Evolutionary conservation across 2,888 invertebrate genomes (phyloP), one percentile per base, ranked within the genome.

Genomic region (Esperia sulphurella): DNA sequence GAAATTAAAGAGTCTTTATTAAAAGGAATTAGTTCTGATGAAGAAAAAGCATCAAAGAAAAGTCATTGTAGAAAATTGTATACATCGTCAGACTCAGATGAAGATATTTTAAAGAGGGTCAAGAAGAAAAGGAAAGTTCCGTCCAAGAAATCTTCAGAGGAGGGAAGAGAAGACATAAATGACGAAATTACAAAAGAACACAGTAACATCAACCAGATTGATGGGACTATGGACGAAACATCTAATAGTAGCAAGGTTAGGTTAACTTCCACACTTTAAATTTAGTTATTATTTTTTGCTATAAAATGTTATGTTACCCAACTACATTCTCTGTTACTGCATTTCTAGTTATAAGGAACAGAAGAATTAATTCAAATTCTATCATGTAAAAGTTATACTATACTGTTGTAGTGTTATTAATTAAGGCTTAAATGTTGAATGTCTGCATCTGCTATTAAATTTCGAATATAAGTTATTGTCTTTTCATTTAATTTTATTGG

Each of bases 191-290:
- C 8, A 2, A 9, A 44, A n/a, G 44, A 44, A 49, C 41, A 48
- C 38, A 49, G 50, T 39, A 48, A 46, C 49, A 60, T 50, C 40
- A 50, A 61, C 41, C 54, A 65, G 46, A 50, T 58, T 35, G 60
- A 65, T 54, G 62, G 60, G 38, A 63, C 62, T 48, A 49, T 51
- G 14, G 61, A 64, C 52, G 68, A 68, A 51, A 57, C 65, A 33
- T 76, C 77, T 49, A 71, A 70, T 73, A 67, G 63, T 58, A 68
- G 66, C 61, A 83, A 87, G 87, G 87, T 87, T 84, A 79, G 85
- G 79, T 63, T 29, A 45, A 14, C 13, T 39, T 39, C 13, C 13
- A 39, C 39, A 41, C 29, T 41, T 43, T 43, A 31, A 43, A 33
- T n/a, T 28, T 3, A 21, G 33, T 8, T 47, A 29, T 12, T 5